phyloP scores from a whole-genome alignment of 2,113 vertebrate species.

The Eptesicus fuscus region DNA sequence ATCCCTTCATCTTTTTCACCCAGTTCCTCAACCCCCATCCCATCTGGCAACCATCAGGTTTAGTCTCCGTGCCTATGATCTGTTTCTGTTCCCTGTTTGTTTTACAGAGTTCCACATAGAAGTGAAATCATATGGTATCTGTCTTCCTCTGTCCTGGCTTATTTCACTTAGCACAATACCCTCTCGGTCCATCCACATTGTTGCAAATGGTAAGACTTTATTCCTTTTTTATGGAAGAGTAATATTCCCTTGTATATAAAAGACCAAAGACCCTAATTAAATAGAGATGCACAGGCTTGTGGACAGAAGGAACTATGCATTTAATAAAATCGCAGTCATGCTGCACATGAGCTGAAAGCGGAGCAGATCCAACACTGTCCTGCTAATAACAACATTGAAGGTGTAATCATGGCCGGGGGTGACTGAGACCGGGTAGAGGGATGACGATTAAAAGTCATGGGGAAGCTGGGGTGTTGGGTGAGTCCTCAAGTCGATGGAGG shows the following conservation, averaged over 20 bases:
- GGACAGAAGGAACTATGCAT: no score
- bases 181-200: background rate
- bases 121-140: background rate
- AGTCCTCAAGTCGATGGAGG: background rate
- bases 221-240: background rate
- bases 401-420: background rate
- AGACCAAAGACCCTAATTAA: background rate
- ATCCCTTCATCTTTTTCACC: background rate
- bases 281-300: background rate
- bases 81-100: background rate
- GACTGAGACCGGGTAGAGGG: background rate
- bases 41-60: background rate
- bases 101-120: background rate
- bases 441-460: background rate
- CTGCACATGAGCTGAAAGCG: fast-evolving
- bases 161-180: background rate
- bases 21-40: background rate
- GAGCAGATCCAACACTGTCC: fast-evolving
- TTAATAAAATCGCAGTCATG: no score
- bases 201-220: background rate
- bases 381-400: background rate
- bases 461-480: background rate
- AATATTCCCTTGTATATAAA: background rate
- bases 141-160: background rate
- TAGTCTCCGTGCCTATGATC: background rate